Conservation (phyloP, 2,113 vertebrate species). For the Coturnix japonica region DNA sequence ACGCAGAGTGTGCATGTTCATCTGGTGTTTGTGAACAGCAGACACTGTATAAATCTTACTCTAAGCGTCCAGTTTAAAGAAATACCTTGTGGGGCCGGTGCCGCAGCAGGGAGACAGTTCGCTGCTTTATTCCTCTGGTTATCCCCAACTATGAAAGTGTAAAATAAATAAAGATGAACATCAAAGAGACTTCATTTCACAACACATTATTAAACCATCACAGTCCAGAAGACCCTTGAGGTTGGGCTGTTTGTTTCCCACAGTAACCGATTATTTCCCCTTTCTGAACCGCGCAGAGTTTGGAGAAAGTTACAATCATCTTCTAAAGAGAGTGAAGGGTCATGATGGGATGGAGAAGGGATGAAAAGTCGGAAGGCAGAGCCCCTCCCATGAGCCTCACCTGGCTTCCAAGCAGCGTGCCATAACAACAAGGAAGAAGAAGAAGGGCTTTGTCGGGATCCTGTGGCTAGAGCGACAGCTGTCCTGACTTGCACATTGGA, state of each 20-base stretch:
- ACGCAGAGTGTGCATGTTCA: background rate
- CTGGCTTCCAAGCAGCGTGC: background rate
- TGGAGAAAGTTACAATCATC: background rate
- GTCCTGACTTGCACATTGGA: background rate
- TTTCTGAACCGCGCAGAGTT: background rate
- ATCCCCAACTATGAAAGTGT: background rate
- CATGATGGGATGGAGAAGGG: background rate
- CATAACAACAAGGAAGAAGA: background rate
- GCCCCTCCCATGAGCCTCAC: background rate
- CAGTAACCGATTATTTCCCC: fast-evolving
- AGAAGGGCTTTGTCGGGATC: background rate
- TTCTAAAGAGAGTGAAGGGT: background rate
- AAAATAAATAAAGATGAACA: background rate
- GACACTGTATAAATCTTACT: background rate
- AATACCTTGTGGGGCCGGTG: background rate
- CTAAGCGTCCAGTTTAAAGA: background rate
- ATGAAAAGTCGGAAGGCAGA: background rate
- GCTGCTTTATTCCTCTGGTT: no score
- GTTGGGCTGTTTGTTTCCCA: background rate
- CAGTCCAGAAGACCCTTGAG: fast-evolving
- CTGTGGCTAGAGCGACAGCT: background rate
- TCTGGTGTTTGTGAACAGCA: background rate
- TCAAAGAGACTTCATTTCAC: background rate
- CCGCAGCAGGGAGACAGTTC: background rate
- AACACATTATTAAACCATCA: background rate